Percentiles rank a stretch among this genome's conserved stretches.
These are phyloP conservation scores for Actinostola sp. DNA, from an alignment of 92 coral and sea anemone genomes.

Conservation along the genomic window DNA sequence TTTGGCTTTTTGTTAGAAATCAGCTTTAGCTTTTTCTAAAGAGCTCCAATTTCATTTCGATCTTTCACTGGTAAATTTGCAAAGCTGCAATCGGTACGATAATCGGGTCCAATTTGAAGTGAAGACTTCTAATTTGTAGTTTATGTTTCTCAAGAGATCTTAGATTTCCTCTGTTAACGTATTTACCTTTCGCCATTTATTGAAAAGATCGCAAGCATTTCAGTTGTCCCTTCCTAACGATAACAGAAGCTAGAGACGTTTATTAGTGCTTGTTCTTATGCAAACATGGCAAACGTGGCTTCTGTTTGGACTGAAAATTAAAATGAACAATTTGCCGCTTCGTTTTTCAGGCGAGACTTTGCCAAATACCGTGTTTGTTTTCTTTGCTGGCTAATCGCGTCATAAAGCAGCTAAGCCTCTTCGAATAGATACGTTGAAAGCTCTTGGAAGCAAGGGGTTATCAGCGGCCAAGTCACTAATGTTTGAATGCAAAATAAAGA, in stretches of 20 bases:
- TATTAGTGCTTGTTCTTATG: not conserved
- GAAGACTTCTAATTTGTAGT: conserved; percentile 6
- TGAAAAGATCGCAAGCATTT: not conserved
- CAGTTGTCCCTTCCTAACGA: not conserved
- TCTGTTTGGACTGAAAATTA: too few relatives aligned
- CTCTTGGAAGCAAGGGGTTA: not conserved
- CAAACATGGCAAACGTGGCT: not conserved
- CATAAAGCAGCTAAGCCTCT: conserved; percentile 7
- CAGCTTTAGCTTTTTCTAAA: not conserved
- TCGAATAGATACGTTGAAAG: not conserved
- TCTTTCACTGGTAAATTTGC: not conserved
- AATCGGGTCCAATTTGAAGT: not conserved
- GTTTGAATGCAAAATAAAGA: not conserved
- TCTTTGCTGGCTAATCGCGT: conserved; percentile 9
- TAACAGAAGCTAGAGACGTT: not conserved
- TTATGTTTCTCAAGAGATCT: not conserved
- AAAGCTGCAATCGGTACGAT: not conserved
- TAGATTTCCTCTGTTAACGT: conserved; percentile 15
- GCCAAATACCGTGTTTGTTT: not conserved
- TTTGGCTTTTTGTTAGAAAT: not conserved
- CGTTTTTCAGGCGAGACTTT: too few relatives aligned
- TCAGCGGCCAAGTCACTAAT: not conserved
- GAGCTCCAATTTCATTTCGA: not conserved
- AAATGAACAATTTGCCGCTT: too few relatives aligned
- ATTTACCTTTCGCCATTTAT: conserved; percentile 13